Evolutionary conservation across 2,888 invertebrate genomes (phyloP).

Genomic region (Melinaea menophilus): DNA sequence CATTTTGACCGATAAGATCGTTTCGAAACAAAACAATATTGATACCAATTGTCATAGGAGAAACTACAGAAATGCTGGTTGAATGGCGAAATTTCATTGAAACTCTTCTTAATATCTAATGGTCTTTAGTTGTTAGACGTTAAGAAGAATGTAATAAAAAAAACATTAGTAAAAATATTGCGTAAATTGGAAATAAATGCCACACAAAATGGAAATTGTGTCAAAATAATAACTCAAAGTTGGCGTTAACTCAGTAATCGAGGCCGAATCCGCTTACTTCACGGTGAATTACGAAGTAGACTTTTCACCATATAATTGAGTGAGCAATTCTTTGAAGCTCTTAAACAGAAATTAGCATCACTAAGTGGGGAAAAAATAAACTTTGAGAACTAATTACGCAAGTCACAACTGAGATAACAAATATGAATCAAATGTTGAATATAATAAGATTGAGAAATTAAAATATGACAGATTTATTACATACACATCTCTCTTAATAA

Average conservation of each 20-base stretch:
- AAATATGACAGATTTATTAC: slow-evolving; percentile 20
- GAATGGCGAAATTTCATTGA: too few relatives aligned
- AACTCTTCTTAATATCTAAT: too few relatives aligned
- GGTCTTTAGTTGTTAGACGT: too few relatives aligned
- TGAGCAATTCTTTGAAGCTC: slow-evolving; percentile 18
- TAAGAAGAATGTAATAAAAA: not conserved
- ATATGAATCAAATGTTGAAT: slow-evolving; percentile 4
- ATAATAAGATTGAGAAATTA: slow-evolving; percentile 10
- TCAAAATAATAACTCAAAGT: slow-evolving; percentile 10
- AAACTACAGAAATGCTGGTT: too few relatives aligned
- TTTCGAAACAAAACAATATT: too few relatives aligned
- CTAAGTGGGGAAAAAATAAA: slow-evolving; percentile 17
- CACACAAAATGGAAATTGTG: slow-evolving; percentile 9
- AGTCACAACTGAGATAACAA: slow-evolving; percentile 7
- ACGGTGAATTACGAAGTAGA: slow-evolving; percentile 29
- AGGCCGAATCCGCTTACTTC: slow-evolving; percentile 26
- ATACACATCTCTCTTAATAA: slow-evolving; percentile 21
- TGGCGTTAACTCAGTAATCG: slow-evolving; percentile 18
- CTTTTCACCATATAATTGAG: slow-evolving; percentile 23
- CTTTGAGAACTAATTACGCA: slow-evolving; percentile 14
- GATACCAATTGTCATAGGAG: too few relatives aligned
- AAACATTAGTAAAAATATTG: not conserved
- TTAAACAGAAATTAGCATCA: slow-evolving; percentile 14
- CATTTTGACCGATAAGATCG: too few relatives aligned
- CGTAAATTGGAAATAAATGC: not conserved